These are phyloP conservation scores for Gymnosoma rotundatum DNA, from an alignment of 2,888 invertebrate genomes.

Conservation along the genomic window DNA sequence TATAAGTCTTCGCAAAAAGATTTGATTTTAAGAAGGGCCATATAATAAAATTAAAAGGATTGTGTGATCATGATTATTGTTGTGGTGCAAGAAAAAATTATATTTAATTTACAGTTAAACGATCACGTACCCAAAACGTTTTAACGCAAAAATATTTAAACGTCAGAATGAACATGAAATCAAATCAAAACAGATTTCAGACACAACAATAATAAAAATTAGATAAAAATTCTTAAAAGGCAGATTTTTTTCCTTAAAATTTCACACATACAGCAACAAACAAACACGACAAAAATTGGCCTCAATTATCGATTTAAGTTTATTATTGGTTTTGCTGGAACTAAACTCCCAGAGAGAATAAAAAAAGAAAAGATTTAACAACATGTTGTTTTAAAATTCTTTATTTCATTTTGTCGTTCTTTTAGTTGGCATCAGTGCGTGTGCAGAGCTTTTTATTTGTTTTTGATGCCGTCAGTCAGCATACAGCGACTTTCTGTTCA, in stretches of 20 bases:
- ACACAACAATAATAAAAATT: constrained; percentile 57
- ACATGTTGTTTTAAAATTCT: constrained; percentile 36
- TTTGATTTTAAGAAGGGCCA: constrained; percentile 50
- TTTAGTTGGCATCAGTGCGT: constrained; percentile 10
- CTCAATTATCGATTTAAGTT: constrained; percentile 83
- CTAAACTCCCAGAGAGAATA: neutral
- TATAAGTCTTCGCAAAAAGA: constrained; percentile 43
- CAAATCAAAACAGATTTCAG: constrained; percentile 53
- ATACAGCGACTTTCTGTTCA: neutral
- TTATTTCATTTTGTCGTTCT: constrained; percentile 24
- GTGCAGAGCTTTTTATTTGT: neutral
- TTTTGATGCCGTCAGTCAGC: neutral
- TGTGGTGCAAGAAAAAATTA: constrained; percentile 74
- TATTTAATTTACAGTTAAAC: constrained; percentile 81
- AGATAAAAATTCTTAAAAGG: constrained; percentile 32
- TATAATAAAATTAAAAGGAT: constrained; percentile 69
- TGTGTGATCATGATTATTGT: constrained; percentile 80
- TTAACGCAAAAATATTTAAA: constrained; percentile 64
- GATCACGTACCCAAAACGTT: constrained; percentile 77
- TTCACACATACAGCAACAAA: constrained; percentile 31
- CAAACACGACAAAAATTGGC: constrained; percentile 74
- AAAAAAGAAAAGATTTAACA: constrained; percentile 26
- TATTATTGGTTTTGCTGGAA: constrained; percentile 81
- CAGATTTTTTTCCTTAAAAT: neutral
- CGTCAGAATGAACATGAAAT: constrained; percentile 55